Base-by-base conservation (phyloP, 2,888 invertebrate species). In the Anthophora plumipes region DNA sequence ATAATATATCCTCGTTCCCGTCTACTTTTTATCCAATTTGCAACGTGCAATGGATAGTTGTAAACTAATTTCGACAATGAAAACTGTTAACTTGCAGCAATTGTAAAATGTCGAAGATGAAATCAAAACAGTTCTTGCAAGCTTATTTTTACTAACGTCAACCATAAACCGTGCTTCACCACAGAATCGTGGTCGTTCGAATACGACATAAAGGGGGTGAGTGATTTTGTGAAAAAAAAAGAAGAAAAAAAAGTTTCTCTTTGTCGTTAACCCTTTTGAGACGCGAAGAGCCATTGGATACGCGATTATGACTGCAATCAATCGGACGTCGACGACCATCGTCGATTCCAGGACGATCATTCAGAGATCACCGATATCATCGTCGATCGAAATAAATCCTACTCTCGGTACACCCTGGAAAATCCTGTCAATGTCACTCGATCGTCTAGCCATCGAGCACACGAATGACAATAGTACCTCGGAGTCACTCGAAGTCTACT, bases 381-480 rank as follows among this genome's bases (percentile, higher is more conserved):
- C 17, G 46, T 46, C 20, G 39, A 63, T 63, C 25, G 63, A 61
- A 52, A 71, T 63, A 71, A 63, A 71, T 63, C 70, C 46, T 6
- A 14, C 9, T 22, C 31, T 31, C 31, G n/a, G 55, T 59, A 57
- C 37, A 11, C 60, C 71, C 11, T 61, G 63, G 39, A 71, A 61
- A 71, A 52, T 20, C 69, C 70, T 57, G 77, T 76, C 83, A 69
- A 67, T 67, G 84, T 70, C 83, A 85, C 80, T 85, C 83, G 80
- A 76, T 52, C 74, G 66, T 55, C 57, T 61, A 43, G 46, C 17
- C 50, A 68, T 66, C 52, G 61, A 52, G 70, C 39, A 55, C 63
- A 20, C 64, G 77, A 37, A 70, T 61, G 83, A 77, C 78, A 85
- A 84, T 87, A 85, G 85, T 41, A 46, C 67, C 71, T 54, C 4